Percentiles rank a stretch among this genome's conserved stretches.
phyloP scores from a whole-genome alignment of 2,888 invertebrate species.

The Therioaphis trifolii region DNA sequence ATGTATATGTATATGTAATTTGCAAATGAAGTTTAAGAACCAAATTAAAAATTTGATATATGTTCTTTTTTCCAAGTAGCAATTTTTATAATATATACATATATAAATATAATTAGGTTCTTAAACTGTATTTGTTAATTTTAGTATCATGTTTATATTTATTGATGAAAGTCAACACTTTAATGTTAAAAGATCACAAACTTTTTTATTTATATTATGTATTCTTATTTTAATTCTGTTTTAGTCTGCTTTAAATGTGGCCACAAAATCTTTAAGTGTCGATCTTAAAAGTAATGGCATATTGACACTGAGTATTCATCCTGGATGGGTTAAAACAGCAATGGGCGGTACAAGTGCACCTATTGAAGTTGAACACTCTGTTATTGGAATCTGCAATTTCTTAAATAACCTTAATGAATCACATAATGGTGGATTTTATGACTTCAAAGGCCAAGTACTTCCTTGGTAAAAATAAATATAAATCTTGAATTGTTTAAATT shows the following conservation, averaged over 20 bases:
- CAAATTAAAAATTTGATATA: no score
- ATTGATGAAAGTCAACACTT: no score
- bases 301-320: constrained; percentile 81
- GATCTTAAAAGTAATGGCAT: constrained; percentile 83
- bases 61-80: no score
- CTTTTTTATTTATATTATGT: no score
- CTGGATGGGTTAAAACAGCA: constrained; percentile 92
- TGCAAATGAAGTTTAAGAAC: no score
- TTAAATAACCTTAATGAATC: constrained; percentile 74
- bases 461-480: constrained; percentile 74
- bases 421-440: constrained; percentile 82
- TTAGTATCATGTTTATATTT: no score
- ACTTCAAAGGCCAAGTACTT: constrained; percentile 80
- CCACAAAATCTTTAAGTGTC: constrained; percentile 84
- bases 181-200: no score
- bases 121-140: no score
- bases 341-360: constrained; percentile 88
- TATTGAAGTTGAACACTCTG: constrained; percentile 78
- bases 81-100: no score
- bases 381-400: constrained; percentile 76
- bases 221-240: constrained; percentile 66
- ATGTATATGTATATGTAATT: no score
- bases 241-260: constrained; percentile 86
- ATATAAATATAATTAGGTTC: no score
- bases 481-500: neutral